Base-by-base conservation (phyloP, 2,888 invertebrate genomes). In the Bombylius discolor region DNA sequence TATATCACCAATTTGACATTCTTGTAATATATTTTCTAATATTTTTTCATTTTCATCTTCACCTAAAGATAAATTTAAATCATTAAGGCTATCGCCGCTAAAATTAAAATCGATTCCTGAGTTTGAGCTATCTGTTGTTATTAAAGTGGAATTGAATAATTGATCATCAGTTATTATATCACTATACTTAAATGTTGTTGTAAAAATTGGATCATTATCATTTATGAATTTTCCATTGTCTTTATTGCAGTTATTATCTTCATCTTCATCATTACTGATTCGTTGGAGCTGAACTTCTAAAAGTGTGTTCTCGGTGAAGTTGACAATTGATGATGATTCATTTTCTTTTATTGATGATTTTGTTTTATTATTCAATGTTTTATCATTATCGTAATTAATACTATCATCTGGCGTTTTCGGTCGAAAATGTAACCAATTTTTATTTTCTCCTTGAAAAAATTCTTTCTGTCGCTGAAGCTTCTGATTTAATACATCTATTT, bases 381-480 rank as follows among this genome's bases (percentile, higher is more conserved):
- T 53, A 49, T 50, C 23, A 44, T 48, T 23, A 32, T 14, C 7
- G 11, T 39, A 7, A 39, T 39, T 4, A 39, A 2, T 33, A 47
- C 51, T 51, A 11, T 52, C 50, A 39, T 57, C 51, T 42, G 74
- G 74, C 31, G 73, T 73, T 62, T 70, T 72, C 14, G 74, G 74
- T 7, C 72, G 68, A 61, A 74, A 74, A 63, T 74, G 74, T 55
- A 74, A 59, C 74, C 74, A 74, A 61, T 73, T 70, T 5, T 69
- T 66, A 1, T 66, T 64, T 44, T 73, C 72, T 59, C 73, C 73
- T 31, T 68, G 68, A 48, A 73, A 60, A 58, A 74, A 58, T 56
- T 74, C 72, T 56, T 23, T 3, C 23, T 23, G 23, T 23, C 23
- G 23, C 23, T 23, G n/a, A n/a, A n/a, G n/a, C n/a, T n/a, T n/a